Evolutionary conservation across 2,888 invertebrate species (phyloP), one percentile per base, ranked within the genome.

Genomic region (Resseliella maxima): DNA sequence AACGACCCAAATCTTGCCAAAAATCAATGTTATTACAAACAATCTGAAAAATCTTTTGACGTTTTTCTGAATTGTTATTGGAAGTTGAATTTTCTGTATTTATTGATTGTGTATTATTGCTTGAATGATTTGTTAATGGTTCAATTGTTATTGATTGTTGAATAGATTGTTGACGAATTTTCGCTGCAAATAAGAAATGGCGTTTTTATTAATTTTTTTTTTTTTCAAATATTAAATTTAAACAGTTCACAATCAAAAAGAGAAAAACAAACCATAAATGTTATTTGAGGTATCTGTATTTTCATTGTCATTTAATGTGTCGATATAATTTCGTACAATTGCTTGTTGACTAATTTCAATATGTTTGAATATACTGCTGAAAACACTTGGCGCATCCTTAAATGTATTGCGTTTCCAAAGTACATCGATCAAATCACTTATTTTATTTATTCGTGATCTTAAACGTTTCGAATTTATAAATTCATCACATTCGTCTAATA

Each of bases 381-480:
- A 10, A 5, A 27, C 31, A 15, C 24, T 3, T 38, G 38, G 38
- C 6, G 12, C 6, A 50, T 83, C 83, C n/a, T 1, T 38, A 38
- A 83, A 83, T 21, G 12, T 0, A 24, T 83, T 83, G 0, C 38
- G 38, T n/a, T 83, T 83, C 21, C 24, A 83, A 21, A 83, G 38
- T 12, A 83, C 38, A 83, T 83, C 38, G n/a, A 83, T 38, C 24
- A 83, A n/a, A 1, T 83, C 38, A 38, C n/a, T 38, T 6, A 83
- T 38, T 10, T n/a, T 83, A 12, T 0, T 24, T 8, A 83, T 83
- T n/a, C 24, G 36, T n/a, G 83, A 83, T 24, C 24, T 38, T 38
- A 83, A 83, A 38, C 83, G 83, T 24, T 83, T 83, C n/a, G 83
- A 83, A 38, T 38, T 24, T n/a, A 83, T 83, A n/a, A 8, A 1